phyloP scores from a whole-genome alignment of 2,113 vertebrate species.

The Pelecanus crispus region DNA sequence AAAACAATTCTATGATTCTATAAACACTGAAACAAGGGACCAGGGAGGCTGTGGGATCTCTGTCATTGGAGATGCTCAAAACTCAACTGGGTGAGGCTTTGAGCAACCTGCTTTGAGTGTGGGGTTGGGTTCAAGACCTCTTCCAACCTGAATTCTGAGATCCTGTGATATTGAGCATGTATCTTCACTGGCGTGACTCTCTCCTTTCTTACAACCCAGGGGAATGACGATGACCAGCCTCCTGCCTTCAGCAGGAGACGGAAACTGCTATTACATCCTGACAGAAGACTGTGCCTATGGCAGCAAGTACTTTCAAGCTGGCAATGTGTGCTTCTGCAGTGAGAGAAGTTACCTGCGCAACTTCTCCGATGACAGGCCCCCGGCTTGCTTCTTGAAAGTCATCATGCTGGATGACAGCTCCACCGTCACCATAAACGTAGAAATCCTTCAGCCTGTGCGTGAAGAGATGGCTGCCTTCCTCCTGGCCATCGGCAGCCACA shows the following conservation, averaged over 20 bases:
- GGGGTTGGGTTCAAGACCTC: not conserved
- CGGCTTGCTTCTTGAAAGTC: conserved; percentile 15
- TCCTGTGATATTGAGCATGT: rapidly evolving
- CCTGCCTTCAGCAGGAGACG: not conserved
- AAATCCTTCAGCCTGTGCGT: conserved; percentile 23
- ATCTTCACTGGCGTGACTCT: not conserved
- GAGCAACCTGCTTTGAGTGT: rapidly evolving
- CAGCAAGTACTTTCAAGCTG: not conserved
- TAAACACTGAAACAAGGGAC: not conserved
- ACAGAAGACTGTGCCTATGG: not conserved
- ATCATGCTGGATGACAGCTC: rapidly evolving
- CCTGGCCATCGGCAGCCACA: conserved; percentile 31
- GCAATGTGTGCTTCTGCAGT: conserved; percentile 63
- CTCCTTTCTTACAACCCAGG: not conserved
- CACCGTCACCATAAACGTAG: not conserved
- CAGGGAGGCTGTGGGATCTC: not conserved
- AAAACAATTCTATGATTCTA: too few relatives aligned
- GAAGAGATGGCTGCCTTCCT: conserved; percentile 57
- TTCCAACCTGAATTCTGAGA: not conserved
- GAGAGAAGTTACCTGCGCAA: not conserved
- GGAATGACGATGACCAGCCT: not conserved
- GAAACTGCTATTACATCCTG: conserved; percentile 73
- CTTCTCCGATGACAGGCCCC: rapidly evolving
- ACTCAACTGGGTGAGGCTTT: not conserved
- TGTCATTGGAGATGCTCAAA: not conserved